Percentiles rank a stretch among this genome's conserved stretches.
Conservation (phyloP, 1,140 invertebrate genomes). For the Octopus bimaculoides region DNA sequence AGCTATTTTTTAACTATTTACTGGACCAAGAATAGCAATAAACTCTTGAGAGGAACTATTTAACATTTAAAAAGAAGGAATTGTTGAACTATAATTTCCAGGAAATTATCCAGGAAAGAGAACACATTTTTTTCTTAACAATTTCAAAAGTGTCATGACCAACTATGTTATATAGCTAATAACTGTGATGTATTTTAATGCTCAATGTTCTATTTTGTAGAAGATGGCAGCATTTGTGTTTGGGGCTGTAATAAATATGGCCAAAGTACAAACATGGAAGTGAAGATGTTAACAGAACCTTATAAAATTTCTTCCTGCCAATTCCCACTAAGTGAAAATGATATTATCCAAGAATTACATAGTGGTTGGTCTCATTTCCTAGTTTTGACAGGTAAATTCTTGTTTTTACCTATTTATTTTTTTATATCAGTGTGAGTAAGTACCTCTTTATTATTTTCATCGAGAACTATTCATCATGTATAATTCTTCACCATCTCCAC, state of each 20-base stretch:
- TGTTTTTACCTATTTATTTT: not conserved
- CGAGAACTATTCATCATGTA: too few species aligned
- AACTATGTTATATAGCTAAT: too few species aligned
- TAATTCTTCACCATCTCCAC: too few species aligned
- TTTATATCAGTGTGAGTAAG: constrained; percentile 38
- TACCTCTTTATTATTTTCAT: not conserved
- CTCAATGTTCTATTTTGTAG: constrained; percentile 45
- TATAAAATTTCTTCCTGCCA: constrained; percentile 18
- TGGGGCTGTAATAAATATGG: constrained; percentile 83
- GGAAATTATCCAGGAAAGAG: too few species aligned
- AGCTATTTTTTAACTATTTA: too few species aligned
- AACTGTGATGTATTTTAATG: constrained; percentile 12
- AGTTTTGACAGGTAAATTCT: constrained; percentile 32
- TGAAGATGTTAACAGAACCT: not conserved
- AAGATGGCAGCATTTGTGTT: constrained; percentile 63
- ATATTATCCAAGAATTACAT: constrained; percentile 23
- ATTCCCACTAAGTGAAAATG: constrained; percentile 21
- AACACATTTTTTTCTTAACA: too few species aligned
- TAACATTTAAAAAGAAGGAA: too few species aligned
- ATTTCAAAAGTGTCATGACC: too few species aligned
- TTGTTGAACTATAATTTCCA: too few species aligned
- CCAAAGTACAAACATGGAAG: constrained; percentile 55
- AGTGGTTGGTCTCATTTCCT: constrained; percentile 45
- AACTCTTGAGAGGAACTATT: too few species aligned
- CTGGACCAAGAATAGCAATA: too few species aligned